Evolutionary conservation across 2,797 vertebrate species (phyloP).

Genomic region (Artibeus lituratus): DNA sequence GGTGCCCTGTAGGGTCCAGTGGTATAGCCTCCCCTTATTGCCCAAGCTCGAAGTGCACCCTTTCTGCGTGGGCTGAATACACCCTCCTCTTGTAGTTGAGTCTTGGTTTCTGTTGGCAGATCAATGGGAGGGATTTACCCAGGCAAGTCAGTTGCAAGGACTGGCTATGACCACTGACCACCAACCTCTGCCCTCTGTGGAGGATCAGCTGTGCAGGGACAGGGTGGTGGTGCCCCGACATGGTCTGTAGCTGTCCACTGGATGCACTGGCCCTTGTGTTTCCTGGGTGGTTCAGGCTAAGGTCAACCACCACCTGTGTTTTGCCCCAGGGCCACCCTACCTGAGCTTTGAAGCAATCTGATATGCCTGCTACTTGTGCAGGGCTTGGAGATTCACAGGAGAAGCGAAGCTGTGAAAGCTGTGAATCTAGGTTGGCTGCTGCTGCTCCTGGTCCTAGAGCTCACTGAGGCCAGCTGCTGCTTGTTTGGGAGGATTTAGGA

Average conservation of each 20-base stretch:
- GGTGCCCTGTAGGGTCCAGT: not conserved
- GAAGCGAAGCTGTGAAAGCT: too few species aligned
- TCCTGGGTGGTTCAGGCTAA: not conserved
- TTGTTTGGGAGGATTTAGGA: not conserved
- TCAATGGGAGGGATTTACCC: not conserved
- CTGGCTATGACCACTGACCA: not conserved
- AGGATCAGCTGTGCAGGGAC: not conserved
- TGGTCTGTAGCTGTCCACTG: not conserved
- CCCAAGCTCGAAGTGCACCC: not conserved
- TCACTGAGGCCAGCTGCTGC: not conserved
- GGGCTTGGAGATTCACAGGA: too few species aligned
- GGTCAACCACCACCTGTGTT: not conserved
- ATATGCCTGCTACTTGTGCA: too few species aligned
- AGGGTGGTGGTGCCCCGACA: too few species aligned
- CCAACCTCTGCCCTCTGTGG: not conserved
- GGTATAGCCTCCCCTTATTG: not conserved
- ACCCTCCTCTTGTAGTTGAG: not conserved
- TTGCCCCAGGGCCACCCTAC: not conserved
- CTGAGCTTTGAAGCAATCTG: not conserved
- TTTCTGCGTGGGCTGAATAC: not conserved
- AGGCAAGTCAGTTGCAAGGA: not conserved
- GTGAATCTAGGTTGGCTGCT: too few species aligned
- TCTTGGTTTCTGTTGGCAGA: not conserved
- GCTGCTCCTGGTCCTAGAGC: too few species aligned
- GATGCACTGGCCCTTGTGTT: not conserved